Evolutionary conservation across 2,113 vertebrate species (phyloP), one percentile per base, ranked within the genome.

Genomic region (Stigmatopora nigra): DNA sequence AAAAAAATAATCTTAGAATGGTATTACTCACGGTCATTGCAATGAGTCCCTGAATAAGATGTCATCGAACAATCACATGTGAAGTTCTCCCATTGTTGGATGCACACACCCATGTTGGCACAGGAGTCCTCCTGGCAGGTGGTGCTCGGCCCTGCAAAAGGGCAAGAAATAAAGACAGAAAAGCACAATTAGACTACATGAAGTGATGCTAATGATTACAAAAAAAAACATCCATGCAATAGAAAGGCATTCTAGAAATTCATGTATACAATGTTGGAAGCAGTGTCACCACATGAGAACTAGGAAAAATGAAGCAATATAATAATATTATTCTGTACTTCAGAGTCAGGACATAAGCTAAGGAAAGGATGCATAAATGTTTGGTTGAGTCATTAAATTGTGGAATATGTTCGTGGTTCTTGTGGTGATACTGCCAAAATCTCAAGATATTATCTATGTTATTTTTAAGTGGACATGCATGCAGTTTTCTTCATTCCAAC

Each of bases 11-110:
- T n/a, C n/a, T n/a, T 63, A 59, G 19, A 49, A 70, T 70, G 10
- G 4, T 22, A 15, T 63, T 70, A 98, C 96, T 99, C 88, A 99
- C 96, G 96, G 73, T 99, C 96, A 52, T 96, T 99, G 90, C 96
- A 99, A 88, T 96, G 92, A 67, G 91, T 94, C 73, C 96, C 96
- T 0, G 92, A 92, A 81, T 97, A 98, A 0, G 96, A 99, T 0
- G 96, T 99, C 96, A 99, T 96, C n/a, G 95, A 92, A 77, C 96
- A 99, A 81, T 99, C 96, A 0, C 96, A 99, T 0, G 94, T 96
- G 84, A 95, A 98, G 64, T 95, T 96, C 87, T 99, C 96, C 95
- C 96, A 99, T 16, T 97, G 95, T 75, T 99, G 96, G 77, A 98
- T 98, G 70, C 96, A 99, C 73, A 98, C 93, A 0, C 96, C 96